Evolutionary conservation across 2,113 vertebrate genomes (phyloP).

Genomic region (Sceloporus tristichus): DNA sequence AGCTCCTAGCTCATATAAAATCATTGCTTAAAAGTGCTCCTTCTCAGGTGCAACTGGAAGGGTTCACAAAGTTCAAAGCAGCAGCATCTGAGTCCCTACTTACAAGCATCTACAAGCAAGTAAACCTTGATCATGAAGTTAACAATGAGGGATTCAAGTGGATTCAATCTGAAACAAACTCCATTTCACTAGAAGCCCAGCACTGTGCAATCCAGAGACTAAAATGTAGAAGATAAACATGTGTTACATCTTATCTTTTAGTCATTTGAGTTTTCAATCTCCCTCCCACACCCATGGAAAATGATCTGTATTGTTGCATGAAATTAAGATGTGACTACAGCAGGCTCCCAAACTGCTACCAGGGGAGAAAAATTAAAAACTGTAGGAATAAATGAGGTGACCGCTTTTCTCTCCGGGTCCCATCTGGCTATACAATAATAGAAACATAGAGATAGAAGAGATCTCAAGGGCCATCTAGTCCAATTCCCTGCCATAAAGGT

Average conservation of each 20-base stretch:
- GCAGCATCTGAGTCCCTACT: not conserved
- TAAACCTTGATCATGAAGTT: not conserved
- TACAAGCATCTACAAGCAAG: not conserved
- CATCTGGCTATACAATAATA: too few species aligned
- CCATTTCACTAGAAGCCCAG: too few species aligned
- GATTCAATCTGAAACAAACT: not conserved
- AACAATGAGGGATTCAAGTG: not conserved
- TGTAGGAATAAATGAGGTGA: not conserved
- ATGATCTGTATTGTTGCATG: too few species aligned
- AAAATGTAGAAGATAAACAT: not conserved
- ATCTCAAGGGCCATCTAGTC: too few species aligned
- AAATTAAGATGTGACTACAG: not conserved
- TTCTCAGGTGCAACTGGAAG: not conserved
- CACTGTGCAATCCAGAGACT: not conserved
- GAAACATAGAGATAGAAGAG: too few species aligned
- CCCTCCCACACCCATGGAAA: not conserved
- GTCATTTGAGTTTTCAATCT: too few species aligned
- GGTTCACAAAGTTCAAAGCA: not conserved
- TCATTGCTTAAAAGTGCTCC: not conserved
- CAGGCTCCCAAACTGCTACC: not conserved
- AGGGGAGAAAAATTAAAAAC: not conserved
- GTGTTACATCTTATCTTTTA: not conserved
- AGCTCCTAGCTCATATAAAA: not conserved
- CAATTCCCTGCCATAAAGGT: too few species aligned
- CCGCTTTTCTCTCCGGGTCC: not conserved